Conservation (phyloP, 2,113 vertebrate genomes). For the Tupaia chinensis region DNA sequence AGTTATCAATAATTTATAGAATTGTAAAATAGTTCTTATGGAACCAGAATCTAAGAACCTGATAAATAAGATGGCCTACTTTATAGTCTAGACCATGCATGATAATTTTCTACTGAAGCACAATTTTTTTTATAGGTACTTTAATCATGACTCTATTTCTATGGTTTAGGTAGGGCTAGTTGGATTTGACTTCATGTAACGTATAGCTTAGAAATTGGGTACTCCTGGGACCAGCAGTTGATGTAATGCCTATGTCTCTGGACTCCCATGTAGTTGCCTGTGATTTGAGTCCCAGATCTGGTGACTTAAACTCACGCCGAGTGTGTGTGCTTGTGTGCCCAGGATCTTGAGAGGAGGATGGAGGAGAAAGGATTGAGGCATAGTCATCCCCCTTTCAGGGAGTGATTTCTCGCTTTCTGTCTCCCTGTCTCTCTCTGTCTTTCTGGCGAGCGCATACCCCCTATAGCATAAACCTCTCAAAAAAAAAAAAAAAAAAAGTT, state of each 20-base stretch:
- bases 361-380: no score
- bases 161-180: slow-evolving; percentile 10
- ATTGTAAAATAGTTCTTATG: neutral
- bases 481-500: neutral
- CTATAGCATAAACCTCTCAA: no score
- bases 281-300: no score
- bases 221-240: neutral
- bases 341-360: no score
- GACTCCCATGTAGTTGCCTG: no score
- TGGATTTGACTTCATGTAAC: slow-evolving; percentile 29
- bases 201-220: neutral
- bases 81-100: neutral
- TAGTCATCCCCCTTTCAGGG: no score
- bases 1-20: neutral
- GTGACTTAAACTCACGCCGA: no score
- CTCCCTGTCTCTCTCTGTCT: no score
- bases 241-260: no score
- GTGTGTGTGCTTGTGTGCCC: no score
- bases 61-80: neutral
- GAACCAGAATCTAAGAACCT: neutral
- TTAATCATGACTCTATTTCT: slow-evolving; percentile 23
- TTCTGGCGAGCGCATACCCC: no score
- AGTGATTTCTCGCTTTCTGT: no score
- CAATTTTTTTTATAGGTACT: neutral
- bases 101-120: neutral